Conservation (phyloP, 2,113 vertebrate species). For the Copsychus sechellarum region DNA sequence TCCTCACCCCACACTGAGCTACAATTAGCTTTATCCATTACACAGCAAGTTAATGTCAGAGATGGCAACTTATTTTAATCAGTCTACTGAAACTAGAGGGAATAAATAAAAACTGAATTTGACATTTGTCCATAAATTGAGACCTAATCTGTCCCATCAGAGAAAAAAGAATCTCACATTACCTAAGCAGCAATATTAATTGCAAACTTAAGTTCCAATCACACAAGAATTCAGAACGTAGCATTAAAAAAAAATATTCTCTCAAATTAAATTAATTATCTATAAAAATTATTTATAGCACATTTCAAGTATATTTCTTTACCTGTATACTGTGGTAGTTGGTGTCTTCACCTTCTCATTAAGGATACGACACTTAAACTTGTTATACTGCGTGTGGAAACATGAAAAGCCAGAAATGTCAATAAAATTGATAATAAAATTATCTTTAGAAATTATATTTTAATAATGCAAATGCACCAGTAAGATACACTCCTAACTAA, state of each 20-base stretch:
- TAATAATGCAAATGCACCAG: not conserved
- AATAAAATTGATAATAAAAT: not conserved
- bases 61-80: not conserved
- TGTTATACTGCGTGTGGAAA: slow-evolving; percentile 72
- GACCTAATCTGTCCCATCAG: not conserved
- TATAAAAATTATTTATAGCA: not conserved
- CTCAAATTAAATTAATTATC: not conserved
- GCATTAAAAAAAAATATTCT: not conserved
- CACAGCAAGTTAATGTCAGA: not conserved
- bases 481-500: not conserved
- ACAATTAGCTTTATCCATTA: not conserved
- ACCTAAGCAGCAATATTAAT: not conserved
- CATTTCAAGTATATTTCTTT: not conserved
- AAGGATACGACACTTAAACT: slow-evolving; percentile 81
- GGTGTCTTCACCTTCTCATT: slow-evolving; percentile 77
- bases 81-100: not conserved
- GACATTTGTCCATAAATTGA: not conserved
- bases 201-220: not conserved
- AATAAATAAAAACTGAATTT: not conserved
- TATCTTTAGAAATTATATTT: not conserved
- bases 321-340: slow-evolving; percentile 83
- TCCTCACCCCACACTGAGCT: not conserved
- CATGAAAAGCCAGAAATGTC: not conserved
- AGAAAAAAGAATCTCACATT: not conserved
- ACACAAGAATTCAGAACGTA: not conserved